These are phyloP conservation scores for Sycophila sp. DNA, from an alignment of 1,140 invertebrate genomes.

Conservation along the genomic window DNA sequence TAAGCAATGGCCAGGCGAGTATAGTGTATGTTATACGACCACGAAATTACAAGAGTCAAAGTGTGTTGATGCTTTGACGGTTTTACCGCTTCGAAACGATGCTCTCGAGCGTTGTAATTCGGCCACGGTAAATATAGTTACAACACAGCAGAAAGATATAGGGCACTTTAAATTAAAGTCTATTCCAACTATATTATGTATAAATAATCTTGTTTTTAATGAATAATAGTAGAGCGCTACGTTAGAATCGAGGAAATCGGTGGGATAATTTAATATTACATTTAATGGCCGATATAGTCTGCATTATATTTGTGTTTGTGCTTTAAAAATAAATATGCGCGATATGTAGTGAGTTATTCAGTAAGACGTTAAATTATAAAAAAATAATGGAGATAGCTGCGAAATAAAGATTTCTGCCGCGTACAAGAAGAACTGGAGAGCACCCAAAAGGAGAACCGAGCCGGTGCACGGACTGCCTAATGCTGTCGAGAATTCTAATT, in stretches of 20 bases:
- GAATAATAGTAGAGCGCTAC: no score
- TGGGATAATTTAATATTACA: no score
- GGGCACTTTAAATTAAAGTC: no score
- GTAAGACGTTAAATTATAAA: no score
- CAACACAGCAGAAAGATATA: slow-evolving; percentile 12
- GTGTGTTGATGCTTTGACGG: slow-evolving; percentile 18
- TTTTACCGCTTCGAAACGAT: slow-evolving; percentile 21
- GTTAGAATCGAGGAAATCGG: no score
- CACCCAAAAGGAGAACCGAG: background rate
- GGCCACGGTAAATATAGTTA: slow-evolving; percentile 26
- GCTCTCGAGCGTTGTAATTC: slow-evolving; percentile 14
- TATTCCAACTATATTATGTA: no score
- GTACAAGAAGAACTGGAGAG: slow-evolving; percentile 8
- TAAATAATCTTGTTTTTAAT: no score
- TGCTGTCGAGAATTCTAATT: slow-evolving; percentile 20
- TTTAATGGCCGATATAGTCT: no score
- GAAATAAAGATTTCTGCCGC: slow-evolving; percentile 19
- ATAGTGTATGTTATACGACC: slow-evolving; percentile 18
- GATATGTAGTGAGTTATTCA: no score
- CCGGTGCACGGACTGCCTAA: background rate
- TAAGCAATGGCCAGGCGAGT: background rate
- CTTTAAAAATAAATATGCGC: no score
- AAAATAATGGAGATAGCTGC: background rate
- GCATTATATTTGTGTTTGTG: no score
- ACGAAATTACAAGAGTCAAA: slow-evolving; percentile 28